Evolutionary conservation across 2,113 vertebrate genomes (phyloP), one percentile per base, ranked within the genome.

Genomic region (Oryzias curvinotus): DNA sequence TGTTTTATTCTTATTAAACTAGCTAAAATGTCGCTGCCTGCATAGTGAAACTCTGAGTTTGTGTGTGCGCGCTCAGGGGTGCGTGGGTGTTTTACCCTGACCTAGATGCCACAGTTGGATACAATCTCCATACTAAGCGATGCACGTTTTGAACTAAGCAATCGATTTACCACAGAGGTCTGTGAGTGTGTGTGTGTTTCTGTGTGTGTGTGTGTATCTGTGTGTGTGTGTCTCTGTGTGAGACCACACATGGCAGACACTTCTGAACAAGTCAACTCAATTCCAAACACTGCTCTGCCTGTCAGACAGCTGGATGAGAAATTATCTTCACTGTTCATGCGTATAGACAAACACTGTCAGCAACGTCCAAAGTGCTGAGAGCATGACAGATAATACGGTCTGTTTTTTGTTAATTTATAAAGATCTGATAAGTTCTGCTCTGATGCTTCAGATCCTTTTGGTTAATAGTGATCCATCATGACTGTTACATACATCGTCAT

Each of bases 61-160:
- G 51, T 2, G 46, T 16, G 52, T 41, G 25, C 7, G n/a, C 36
- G 51, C 18, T 60, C 25, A 30, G 47, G 17, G 26, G 54, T 55
- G 19, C 10, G 46, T 53, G 42, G 53, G 44, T 47, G 30, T 36
- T 36, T 36, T 58, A 28, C 47, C 12, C 13, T 45, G 56, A 53
- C 51, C 51, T 67, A 15, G 5, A 68, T 74, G 62, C 66, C 68
- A 69, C 68, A 81, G 76, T 65, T 84, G 75, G 71, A 77, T 58
- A 49, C 18, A 42, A 66, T 80, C 52, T 68, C 43, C 48, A 30
- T 49, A 46, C 60, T 58, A 60, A 87, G 43, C 55, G 56, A 47
- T 17, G 3, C 73, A 73, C 62, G 28, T 41, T 56, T 46, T 60
- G 51, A 66, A 77, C 47, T 69, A 71, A 67, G 75, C 49, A 58